A percentile compares a stretch with the other conserved stretches of the same genome.
Evolutionary conservation across 2,888 invertebrate genomes (phyloP).

Genomic region (Petrolisthes cinctipes): DNA sequence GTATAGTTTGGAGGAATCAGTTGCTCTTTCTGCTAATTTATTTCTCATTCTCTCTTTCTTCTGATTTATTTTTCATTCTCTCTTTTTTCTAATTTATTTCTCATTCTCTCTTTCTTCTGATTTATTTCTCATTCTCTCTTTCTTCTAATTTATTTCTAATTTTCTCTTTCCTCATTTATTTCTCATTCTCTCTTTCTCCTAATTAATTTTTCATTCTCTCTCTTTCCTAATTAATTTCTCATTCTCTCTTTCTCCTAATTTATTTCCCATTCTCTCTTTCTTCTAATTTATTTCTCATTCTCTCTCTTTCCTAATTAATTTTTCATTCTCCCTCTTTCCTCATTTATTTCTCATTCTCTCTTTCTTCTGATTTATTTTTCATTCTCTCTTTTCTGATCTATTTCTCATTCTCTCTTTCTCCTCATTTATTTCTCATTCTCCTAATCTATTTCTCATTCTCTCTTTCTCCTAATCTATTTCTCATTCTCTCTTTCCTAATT

Average conservation of each 20-base stretch:
- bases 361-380: neutral
- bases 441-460: neutral
- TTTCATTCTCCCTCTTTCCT: neutral
- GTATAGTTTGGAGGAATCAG: too few relatives aligned
- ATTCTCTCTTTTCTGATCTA: neutral
- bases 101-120: neutral
- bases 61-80: neutral
- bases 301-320: neutral
- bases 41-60: neutral
- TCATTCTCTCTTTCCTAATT: too few relatives aligned
- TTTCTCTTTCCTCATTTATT: neutral
- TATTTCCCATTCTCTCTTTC: too few relatives aligned
- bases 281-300: neutral
- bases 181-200: neutral
- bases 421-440: neutral
- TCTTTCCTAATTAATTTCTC: neutral
- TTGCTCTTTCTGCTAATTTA: neutral
- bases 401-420: neutral
- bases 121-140: neutral
- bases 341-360: neutral
- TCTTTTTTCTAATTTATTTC: neutral
- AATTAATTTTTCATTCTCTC: neutral
- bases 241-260: neutral
- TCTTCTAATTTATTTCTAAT: neutral
- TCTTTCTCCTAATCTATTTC: neutral